Percentiles rank a stretch among this genome's conserved stretches.
These are phyloP conservation scores for Trichacis sp. DNA, from an alignment of 2,888 invertebrate species.

Conservation along the genomic window DNA sequence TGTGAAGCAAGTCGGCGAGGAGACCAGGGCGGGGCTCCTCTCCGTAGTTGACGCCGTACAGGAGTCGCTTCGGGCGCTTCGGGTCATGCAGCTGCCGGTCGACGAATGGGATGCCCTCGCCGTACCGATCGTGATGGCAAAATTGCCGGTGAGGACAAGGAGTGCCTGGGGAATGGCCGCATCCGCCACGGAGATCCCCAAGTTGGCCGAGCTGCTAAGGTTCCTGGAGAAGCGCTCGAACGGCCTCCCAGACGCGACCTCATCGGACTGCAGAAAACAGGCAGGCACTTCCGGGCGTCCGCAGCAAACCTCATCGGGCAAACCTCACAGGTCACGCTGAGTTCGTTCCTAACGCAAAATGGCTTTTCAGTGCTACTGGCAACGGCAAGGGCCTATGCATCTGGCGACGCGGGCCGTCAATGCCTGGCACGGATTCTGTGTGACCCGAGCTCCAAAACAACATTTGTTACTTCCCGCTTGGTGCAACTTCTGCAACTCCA, in stretches of 20 bases:
- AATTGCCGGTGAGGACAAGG: neutral
- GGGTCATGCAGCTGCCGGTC: neutral
- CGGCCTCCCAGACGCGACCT: neutral
- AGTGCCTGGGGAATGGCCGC: neutral
- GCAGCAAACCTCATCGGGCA: neutral
- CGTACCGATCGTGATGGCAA: neutral
- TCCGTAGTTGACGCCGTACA: too few relatives aligned
- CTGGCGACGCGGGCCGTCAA: neutral
- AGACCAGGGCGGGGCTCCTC: too few relatives aligned
- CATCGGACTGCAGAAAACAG: neutral
- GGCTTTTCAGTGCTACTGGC: slow-evolving; percentile 8
- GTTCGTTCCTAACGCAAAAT: too few relatives aligned
- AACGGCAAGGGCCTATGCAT: neutral
- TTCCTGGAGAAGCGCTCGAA: neutral
- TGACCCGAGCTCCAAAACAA: neutral
- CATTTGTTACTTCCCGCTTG: slow-evolving; percentile 1
- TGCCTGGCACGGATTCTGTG: neutral
- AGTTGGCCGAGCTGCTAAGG: neutral
- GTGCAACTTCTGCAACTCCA: neutral
- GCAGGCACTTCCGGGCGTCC: neutral
- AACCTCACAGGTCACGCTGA: too few relatives aligned
- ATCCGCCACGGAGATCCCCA: neutral
- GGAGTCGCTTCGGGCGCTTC: slow-evolving; percentile 4
- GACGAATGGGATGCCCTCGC: slow-evolving; percentile 5
- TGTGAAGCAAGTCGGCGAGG: too few relatives aligned